Percentiles rank a stretch among this genome's conserved stretches.
Conservation (phyloP, 30 jellyfish, hydroid and myxozoan species). For the Aurelia aurita complex sp. Pacific region DNA sequence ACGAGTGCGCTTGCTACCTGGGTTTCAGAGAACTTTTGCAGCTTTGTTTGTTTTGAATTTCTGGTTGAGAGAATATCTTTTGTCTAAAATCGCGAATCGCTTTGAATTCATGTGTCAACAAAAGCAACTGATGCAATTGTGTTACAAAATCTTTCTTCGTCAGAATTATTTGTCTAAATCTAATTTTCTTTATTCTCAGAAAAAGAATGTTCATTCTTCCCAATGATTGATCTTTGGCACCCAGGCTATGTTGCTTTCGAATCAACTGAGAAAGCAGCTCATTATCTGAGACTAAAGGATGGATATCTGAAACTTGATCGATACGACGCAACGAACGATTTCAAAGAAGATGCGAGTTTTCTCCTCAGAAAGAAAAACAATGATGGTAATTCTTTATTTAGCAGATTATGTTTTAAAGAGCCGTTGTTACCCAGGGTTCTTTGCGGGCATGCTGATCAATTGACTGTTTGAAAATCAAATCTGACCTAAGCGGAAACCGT, state of each 20-base stretch:
- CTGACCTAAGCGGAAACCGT: too few relatives aligned
- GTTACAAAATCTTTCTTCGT: neutral
- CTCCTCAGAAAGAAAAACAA: conserved; percentile 13
- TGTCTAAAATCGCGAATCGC: too few relatives aligned
- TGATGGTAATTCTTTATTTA: neutral
- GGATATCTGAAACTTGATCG: conserved; percentile 32
- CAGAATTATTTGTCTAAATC: neutral
- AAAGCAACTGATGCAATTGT: too few relatives aligned
- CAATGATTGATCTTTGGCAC: conserved; percentile 63
- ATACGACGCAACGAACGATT: conserved; percentile 27
- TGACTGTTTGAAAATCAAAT: too few relatives aligned
- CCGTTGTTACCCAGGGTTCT: too few relatives aligned
- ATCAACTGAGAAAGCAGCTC: conserved; percentile 54
- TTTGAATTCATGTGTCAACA: too few relatives aligned
- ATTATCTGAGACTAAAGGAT: conserved; percentile 44
- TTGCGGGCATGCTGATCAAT: too few relatives aligned
- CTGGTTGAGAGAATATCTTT: too few relatives aligned
- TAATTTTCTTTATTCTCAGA: neutral
- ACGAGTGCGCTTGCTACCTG: too few relatives aligned
- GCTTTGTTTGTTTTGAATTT: too few relatives aligned
- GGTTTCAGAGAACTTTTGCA: too few relatives aligned
- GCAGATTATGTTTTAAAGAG: too few relatives aligned
- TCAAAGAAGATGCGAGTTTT: conserved; percentile 72
- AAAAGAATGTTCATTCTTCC: conserved; percentile 40
- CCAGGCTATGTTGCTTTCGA: conserved; percentile 60